These are phyloP conservation scores for Antheraea pernyi DNA, from an alignment of 1,140 invertebrate species.

Conservation along the genomic window DNA sequence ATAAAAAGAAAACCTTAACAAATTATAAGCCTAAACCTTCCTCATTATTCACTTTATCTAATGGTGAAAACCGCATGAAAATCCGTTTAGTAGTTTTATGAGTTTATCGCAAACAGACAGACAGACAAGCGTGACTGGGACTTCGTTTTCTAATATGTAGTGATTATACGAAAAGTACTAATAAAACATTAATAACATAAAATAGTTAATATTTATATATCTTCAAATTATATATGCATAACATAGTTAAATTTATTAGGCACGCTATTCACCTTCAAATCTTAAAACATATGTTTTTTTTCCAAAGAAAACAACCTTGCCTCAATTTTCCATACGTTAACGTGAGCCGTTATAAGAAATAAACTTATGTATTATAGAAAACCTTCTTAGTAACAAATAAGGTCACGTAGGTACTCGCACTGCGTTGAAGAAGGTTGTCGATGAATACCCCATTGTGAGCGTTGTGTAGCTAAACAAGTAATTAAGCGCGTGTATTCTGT, in stretches of 20 bases:
- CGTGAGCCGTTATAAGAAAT: not conserved
- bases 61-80: no score
- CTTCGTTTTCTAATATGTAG: no score
- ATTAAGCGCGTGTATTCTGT: constrained; percentile 46
- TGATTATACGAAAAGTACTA: no score
- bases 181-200: no score
- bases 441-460: constrained; percentile 30
- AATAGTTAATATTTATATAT: no score
- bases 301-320: not conserved
- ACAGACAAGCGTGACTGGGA: no score
- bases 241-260: not conserved
- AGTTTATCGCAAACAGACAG: no score
- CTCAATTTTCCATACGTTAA: not conserved
- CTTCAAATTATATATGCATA: no score
- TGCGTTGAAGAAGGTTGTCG: constrained; percentile 2
- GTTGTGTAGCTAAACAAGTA: constrained; percentile 47
- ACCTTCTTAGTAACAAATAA: constrained; percentile 9
- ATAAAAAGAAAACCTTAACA: no score
- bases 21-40: no score
- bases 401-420: constrained; percentile 1
- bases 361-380: constrained; percentile 2
- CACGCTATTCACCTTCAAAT: not conserved
- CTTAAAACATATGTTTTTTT: not conserved
- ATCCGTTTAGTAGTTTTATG: no score
- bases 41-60: no score